A percentile compares a stretch with the other conserved stretches of the same genome.
Conservation (phyloP, 2,113 vertebrate species). For the Montifringilla adamsi region DNA sequence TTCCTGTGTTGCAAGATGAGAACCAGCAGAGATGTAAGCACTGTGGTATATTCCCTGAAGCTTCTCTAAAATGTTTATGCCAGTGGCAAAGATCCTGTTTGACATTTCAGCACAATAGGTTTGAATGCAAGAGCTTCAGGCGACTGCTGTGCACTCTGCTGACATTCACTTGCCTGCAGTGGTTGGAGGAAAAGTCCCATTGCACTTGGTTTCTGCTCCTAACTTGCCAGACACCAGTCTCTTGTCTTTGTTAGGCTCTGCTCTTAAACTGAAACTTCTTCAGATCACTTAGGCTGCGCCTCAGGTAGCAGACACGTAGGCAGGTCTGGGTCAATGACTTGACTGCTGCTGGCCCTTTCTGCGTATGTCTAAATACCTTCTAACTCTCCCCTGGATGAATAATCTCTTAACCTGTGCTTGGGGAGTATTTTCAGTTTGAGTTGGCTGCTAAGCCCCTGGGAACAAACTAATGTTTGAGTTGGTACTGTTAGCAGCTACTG, state of each 20-base stretch:
- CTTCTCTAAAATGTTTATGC: constrained; percentile 47
- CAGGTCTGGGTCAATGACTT: not conserved
- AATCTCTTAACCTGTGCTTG: not conserved
- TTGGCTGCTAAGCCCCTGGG: not conserved
- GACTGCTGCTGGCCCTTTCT: not conserved
- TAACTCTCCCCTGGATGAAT: not conserved
- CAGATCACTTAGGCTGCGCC: not conserved
- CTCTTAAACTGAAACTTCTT: not conserved
- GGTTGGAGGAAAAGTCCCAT: not conserved
- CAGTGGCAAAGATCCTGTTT: constrained; percentile 39
- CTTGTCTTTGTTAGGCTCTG: not conserved
- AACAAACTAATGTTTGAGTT: not conserved
- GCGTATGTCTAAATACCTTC: not conserved
- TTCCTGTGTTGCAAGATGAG: not conserved
- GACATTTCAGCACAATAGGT: constrained; percentile 40
- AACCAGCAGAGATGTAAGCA: not conserved
- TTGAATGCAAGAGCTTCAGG: constrained; percentile 11
- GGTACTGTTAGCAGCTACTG: not conserved
- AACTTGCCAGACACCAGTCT: not conserved
- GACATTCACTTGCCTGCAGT: not conserved
- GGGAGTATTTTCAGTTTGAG: not conserved
- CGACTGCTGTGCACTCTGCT: not conserved
- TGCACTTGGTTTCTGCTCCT: not conserved
- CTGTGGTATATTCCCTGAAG: constrained; percentile 33
- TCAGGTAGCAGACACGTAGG: not conserved